Evolutionary conservation across 2,797 vertebrate genomes (phyloP).

Genomic region (Malacoraja senta): DNA sequence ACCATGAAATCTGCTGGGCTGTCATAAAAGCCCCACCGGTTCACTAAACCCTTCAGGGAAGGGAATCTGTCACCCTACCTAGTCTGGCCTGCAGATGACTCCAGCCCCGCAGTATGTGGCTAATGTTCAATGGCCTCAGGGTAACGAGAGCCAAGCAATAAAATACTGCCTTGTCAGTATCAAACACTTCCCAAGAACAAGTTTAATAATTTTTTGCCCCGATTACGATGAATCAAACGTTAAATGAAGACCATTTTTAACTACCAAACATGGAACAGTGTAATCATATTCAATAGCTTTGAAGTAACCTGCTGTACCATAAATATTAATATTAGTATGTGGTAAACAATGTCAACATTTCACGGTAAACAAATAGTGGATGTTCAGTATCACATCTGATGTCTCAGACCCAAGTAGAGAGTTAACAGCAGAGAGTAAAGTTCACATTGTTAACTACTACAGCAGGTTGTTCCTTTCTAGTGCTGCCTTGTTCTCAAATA

Average conservation of each 20-base stretch:
- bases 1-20: conserved; percentile 26
- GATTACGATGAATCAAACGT: background rate
- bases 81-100: background rate
- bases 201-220: background rate
- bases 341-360: conserved; percentile 20
- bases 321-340: background rate
- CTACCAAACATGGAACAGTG: background rate
- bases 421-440: conserved; percentile 32
- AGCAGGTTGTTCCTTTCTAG: conserved; percentile 63
- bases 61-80: background rate
- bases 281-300: background rate
- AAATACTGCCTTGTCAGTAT: background rate
- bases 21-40: background rate
- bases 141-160: background rate
- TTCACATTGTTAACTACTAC: conserved; percentile 55
- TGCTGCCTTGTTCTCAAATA: conserved; percentile 71
- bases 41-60: background rate
- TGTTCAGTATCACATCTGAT: background rate
- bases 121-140: background rate
- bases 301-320: background rate
- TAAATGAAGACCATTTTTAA: background rate
- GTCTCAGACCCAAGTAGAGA: background rate
- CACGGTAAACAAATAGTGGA: background rate
- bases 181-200: background rate
- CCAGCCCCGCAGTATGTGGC: background rate